These are phyloP conservation scores for Rhinolophus ferrumequinum DNA, from an alignment of 2,113 vertebrate species.

Conservation along the genomic window DNA sequence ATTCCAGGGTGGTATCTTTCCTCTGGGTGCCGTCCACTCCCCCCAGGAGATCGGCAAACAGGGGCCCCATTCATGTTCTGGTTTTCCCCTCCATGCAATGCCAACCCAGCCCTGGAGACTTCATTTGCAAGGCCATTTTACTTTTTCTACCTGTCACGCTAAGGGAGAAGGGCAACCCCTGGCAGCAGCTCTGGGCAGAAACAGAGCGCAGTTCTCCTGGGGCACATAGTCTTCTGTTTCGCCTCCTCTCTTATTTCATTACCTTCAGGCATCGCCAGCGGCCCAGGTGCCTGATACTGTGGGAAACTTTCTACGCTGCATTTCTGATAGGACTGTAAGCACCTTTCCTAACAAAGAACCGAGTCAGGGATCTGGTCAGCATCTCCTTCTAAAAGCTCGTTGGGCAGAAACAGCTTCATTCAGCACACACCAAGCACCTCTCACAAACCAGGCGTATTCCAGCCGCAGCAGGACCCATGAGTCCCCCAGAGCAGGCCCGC, in stretches of 20 bases:
- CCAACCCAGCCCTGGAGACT: neutral
- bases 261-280: neutral
- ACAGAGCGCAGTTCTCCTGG: neutral
- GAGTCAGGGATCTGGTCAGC: neutral
- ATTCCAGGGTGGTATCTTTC: neutral
- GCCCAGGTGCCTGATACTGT: neutral
- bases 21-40: neutral
- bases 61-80: neutral
- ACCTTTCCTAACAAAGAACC: neutral
- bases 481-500: rapidly evolving
- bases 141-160: neutral
- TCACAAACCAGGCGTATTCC: neutral
- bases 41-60: neutral
- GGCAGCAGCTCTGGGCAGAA: conserved; percentile 40
- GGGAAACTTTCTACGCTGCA: neutral
- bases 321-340: neutral
- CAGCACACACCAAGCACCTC: neutral
- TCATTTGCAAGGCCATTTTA: neutral
- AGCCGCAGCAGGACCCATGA: neutral
- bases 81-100: neutral
- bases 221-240: neutral
- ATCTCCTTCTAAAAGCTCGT: neutral
- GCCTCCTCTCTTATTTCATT: conserved; percentile 48
- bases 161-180: conserved; percentile 46
- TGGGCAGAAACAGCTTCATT: neutral